Evolutionary conservation across 2,888 invertebrate species (phyloP), one percentile per base, ranked within the genome.

Genomic region (Pomacea canaliculata): DNA sequence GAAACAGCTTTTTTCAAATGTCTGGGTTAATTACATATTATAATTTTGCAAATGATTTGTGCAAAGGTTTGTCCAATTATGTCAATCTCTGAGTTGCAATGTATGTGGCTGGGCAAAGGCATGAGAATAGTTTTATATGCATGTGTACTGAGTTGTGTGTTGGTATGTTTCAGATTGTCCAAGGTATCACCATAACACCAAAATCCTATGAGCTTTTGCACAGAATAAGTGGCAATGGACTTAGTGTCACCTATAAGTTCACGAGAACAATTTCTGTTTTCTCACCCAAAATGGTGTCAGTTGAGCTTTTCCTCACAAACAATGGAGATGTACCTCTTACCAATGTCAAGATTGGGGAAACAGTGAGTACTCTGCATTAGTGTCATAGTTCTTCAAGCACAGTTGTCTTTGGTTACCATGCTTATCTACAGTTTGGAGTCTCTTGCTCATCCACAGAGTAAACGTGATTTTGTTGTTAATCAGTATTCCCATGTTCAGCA

Each of bases 221-320:
- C 82, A 82, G 86, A 60, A 87, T 91, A 78, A 84, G 84, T 10
- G 89, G 89, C n/a, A 86, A 85, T 74, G 92, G 94, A 92, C 82
- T 93, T 59, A 85, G 89, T 75, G 88, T 91, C 49, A 82, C 85
- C 4, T 92, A 91, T 81, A 90, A 63, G 74, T 90, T 89, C 81
- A 89, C 89, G 1, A 80, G 90, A 51, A 89, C 89, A 27, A 86
- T 90, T 66, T 90, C 90, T 68, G 84, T 97, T 73, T 95, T 94
- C 91, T 96, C 96, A 13, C 93, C 94, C 8, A 92, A 92, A 81
- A 96, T 97, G 96, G 94, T 94, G 78, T 95, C 95, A 37, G 91
- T 98, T 18, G 96, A 97, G 89, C 89, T 98, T 78, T 92, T 92
- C 49, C 94, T 98, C 91, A 93, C 93, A 60, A 98, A 98, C 91